Conservation (phyloP, 2,113 vertebrate genomes). For the Empidonax traillii region DNA sequence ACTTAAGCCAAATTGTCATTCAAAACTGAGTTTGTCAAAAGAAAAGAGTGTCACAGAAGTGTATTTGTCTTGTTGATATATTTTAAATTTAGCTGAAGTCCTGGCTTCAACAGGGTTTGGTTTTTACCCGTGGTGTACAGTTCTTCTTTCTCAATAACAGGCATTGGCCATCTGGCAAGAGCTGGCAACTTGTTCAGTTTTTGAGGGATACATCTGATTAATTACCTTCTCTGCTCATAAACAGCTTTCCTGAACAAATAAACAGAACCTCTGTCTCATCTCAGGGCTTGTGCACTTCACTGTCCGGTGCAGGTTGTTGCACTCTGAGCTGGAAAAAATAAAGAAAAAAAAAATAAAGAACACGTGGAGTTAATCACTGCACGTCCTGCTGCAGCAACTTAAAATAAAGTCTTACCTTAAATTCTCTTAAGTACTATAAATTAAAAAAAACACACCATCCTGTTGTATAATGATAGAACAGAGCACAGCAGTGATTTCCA, state of each 20-base stretch:
- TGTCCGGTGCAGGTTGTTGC: neutral
- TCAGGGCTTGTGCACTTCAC: slow-evolving; percentile 6
- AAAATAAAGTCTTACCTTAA: neutral
- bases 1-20: neutral
- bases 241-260: slow-evolving; percentile 46
- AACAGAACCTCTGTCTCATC: slow-evolving; percentile 41
- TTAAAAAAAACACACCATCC: neutral
- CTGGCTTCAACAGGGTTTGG: neutral
- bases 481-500: neutral
- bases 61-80: neutral
- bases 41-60: neutral
- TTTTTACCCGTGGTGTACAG: neutral
- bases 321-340: neutral
- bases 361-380: fast-evolving
- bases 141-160: neutral
- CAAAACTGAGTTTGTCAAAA: neutral
- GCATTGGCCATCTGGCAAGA: neutral
- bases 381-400: neutral
- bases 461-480: no score
- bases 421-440: neutral
- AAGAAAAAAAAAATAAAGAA: neutral
- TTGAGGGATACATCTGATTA: neutral
- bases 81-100: neutral
- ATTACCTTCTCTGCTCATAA: slow-evolving; percentile 49
- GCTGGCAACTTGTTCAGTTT: neutral